phyloP scores from a whole-genome alignment of 1,140 invertebrate genomes.

The Adelges cooleyi region DNA sequence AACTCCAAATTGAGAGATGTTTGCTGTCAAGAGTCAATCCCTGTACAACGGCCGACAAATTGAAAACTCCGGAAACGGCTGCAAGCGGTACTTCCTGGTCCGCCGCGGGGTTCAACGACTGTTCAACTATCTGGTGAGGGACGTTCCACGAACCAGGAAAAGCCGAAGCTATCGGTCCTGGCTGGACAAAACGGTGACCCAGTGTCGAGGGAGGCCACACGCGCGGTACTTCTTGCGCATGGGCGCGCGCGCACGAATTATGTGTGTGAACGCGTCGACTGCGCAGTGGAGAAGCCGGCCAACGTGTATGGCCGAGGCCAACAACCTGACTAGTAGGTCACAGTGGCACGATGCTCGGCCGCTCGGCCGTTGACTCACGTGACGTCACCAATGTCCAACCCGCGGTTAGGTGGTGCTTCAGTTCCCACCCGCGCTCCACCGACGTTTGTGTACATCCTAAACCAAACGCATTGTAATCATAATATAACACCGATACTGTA shows the following conservation, averaged over 20 bases:
- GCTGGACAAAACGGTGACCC: background rate
- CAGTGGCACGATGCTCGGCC: constrained; percentile 26
- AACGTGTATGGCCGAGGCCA: constrained; percentile 6
- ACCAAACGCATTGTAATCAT: background rate
- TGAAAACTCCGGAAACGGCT: no score
- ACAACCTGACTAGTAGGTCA: constrained; percentile 29
- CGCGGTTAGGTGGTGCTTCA: background rate
- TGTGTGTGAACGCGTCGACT: background rate
- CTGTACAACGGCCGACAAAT: no score
- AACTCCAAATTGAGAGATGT: no score
- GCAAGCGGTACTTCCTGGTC: no score
- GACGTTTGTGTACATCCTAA: background rate
- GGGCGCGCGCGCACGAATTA: background rate
- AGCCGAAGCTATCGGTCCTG: background rate
- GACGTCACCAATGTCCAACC: constrained; percentile 22
- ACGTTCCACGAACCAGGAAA: constrained; percentile 28
- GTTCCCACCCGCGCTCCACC: background rate
- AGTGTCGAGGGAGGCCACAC: constrained; percentile 4
- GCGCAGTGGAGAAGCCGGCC: background rate
- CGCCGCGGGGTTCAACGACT: constrained; percentile 19
- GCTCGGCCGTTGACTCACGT: constrained; percentile 26
- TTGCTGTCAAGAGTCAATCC: no score
- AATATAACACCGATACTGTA: background rate
- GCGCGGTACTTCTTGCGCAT: background rate
- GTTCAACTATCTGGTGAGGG: background rate